Percentiles rank a stretch among this genome's conserved stretches.
Evolutionary conservation across 2,113 vertebrate genomes (phyloP).

Genomic region (Peromyscus maniculatus): DNA sequence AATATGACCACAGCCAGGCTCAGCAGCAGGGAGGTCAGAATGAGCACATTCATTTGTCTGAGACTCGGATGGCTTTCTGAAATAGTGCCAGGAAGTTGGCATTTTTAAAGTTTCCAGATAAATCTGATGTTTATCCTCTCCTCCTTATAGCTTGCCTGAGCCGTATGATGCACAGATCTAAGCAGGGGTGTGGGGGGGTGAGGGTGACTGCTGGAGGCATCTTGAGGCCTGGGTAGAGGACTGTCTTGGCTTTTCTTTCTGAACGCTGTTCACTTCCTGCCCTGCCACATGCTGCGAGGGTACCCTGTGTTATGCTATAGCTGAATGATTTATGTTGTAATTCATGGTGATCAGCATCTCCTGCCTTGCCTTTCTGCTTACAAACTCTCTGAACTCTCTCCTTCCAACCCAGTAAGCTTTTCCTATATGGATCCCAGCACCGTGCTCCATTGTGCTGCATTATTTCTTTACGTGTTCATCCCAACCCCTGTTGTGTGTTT

Average conservation of each 20-base stretch:
- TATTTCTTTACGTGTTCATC: background rate
- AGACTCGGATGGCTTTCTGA: background rate
- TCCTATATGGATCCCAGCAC: accelerated
- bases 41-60: background rate
- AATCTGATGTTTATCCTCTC: background rate
- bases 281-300: accelerated
- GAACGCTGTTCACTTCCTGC: too few species aligned
- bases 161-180: background rate
- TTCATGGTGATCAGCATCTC: accelerated
- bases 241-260: background rate
- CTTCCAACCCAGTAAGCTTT: background rate
- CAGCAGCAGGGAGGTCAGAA: background rate
- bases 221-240: background rate
- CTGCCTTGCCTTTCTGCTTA: background rate
- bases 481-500: background rate
- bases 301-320: background rate
- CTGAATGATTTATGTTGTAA: background rate
- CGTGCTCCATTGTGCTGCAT: accelerated
- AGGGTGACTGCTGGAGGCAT: background rate
- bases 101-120: background rate
- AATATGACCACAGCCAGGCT: background rate
- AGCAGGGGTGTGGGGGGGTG: background rate
- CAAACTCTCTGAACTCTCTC: background rate
- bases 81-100: background rate
- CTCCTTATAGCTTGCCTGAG: background rate